Base-by-base conservation (phyloP, 1,140 invertebrate genomes). In the Steinernema khuongi region DNA sequence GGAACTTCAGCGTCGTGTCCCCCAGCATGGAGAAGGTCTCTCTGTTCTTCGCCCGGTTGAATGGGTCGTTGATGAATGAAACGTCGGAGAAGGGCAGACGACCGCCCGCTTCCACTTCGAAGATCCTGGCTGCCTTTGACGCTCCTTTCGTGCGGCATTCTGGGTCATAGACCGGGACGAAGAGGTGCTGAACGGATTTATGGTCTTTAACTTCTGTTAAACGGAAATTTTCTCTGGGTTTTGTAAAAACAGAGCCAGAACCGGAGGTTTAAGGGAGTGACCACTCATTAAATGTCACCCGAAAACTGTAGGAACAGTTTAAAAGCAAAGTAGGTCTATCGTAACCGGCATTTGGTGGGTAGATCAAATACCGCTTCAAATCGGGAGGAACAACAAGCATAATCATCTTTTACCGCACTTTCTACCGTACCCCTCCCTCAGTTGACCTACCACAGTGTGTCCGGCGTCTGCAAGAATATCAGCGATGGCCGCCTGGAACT, bases 401-500 rank as follows among this genome's bases (percentile, higher is more conserved):
- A n/a, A n/a, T 11, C 36, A 41, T 7, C 36, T 41, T 7, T 11
- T 7, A 41, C 7, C 36, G 36, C 36, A 7, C 7, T 41, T 41
- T n/a, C n/a, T n/a, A n/a, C n/a, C n/a, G n/a, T n/a, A n/a, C n/a
- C n/a, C n/a, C n/a, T n/a, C n/a, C n/a, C n/a, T n/a, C 36, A 41
- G n/a, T 11, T 7, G 19, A 69, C 68, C 22, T 41, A 69, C 68
- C 30, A 69, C 68, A 69, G 30, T 41, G 28, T 69, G 68, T 30
- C 68, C 68, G 68, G 68, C 68, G n/a, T 69, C 68, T 14, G 31
- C 26, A 22, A 69, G 68, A 22, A 69, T 69, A 69, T 69, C 68
- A n/a, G 68, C 68, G 28, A 69, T 69, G 7, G 30, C 33, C 2
- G 17, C 68, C 31, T 32, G 33, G 28, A 69, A 69, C 7, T 36